Evolutionary conservation across 1,140 invertebrate species (phyloP).

Genomic region (Chymomyza costata): DNA sequence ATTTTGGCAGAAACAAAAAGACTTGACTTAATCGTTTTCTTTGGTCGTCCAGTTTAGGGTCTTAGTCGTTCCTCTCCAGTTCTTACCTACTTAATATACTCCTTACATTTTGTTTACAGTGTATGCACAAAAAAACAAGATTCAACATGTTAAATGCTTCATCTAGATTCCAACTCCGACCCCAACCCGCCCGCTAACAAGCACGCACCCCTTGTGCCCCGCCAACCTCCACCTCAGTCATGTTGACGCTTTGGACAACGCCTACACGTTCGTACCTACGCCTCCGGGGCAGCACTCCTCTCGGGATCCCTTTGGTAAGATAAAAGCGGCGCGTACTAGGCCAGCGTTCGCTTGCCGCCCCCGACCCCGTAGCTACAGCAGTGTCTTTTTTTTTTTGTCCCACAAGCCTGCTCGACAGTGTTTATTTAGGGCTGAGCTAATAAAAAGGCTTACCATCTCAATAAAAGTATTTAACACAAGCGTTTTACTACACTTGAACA

Average conservation of each 20-base stretch:
- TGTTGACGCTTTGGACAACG: too few relatives aligned
- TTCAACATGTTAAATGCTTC: constrained; percentile 64
- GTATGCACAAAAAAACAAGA: constrained; percentile 66
- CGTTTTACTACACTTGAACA: constrained; percentile 74
- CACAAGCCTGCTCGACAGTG: constrained; percentile 27
- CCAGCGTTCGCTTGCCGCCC: constrained; percentile 7
- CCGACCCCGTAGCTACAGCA: neutral
- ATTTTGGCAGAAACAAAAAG: too few relatives aligned
- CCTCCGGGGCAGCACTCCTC: constrained; percentile 8
- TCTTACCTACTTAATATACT: too few relatives aligned
- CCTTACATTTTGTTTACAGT: too few relatives aligned
- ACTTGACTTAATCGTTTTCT: too few relatives aligned
- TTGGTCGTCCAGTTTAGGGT: too few relatives aligned
- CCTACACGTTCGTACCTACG: too few relatives aligned
- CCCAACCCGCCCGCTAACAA: too few relatives aligned
- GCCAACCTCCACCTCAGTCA: neutral
- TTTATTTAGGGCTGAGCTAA: constrained; percentile 75
- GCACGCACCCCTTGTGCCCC: constrained; percentile 15
- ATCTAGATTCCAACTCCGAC: too few relatives aligned
- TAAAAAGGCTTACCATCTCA: constrained; percentile 75
- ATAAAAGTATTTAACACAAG: constrained; percentile 75
- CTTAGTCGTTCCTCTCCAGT: too few relatives aligned
- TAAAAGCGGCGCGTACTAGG: constrained; percentile 48
- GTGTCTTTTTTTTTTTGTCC: too few relatives aligned
- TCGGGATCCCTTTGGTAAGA: constrained; percentile 45